Evolutionary conservation across 2,888 invertebrate genomes (phyloP), one percentile per base, ranked within the genome.

Genomic region (Diogma glabrata): DNA sequence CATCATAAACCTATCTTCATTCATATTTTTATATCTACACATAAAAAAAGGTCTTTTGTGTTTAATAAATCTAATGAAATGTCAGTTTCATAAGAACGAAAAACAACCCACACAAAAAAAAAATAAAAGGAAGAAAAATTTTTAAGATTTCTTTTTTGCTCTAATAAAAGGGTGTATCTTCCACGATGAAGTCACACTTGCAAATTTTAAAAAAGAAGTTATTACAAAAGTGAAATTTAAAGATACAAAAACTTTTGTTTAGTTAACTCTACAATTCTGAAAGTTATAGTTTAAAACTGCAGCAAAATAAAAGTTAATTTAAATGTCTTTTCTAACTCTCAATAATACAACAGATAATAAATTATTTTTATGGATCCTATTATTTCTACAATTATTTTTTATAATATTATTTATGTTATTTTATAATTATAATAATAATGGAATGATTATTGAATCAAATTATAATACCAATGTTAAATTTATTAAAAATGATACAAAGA

Each of bases 341-440:
- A 26, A 12, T 22, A 43, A 38, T 23, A 51, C 38, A 49, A 28
- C 43, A 24, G 51, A 51, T n/a, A 53, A 28, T n/a, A 62, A 61
- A 58, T 56, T 66, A 47, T 57, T 68, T 28, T 57, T 68, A 36
- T 67, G 67, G 64, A 57, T 61, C 30, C 58, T 69, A 28, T 58
- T 68, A 20, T 51, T 67, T 14, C 57, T 67, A 16, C 67, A 68
- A 56, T 54, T 67, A 52, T 60, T 64, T 9, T 61, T 69, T 23
- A 65, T 68, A 48, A 48, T 48, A 14, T 9, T 48, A n/a, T 48
- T 48, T 48, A 48, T 48, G 48, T 20, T 48, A 10, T 30, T 30
- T 23, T 26, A 26, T 47, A 47, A 47, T 26, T 17, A 47, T 28
- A 26, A 26, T 26, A 47, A 26, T 47, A 26, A 47, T 30, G 28